A percentile compares a stretch with the other conserved stretches of the same genome.
These are phyloP conservation scores for Perca schrenkii DNA, from an alignment of 2,113 vertebrate genomes.

Conservation along the genomic window DNA sequence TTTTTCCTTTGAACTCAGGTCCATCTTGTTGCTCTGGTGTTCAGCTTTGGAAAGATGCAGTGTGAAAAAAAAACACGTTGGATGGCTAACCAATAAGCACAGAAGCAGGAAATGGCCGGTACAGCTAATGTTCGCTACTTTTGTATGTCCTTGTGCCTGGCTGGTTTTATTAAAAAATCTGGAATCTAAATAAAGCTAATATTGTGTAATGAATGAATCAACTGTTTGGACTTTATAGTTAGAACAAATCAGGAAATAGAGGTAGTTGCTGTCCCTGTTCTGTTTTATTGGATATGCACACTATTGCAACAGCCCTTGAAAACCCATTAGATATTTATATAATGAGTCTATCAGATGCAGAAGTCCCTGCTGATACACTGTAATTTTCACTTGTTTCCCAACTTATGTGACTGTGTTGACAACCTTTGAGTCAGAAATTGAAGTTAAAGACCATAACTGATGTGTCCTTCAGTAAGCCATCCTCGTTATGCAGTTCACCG, in stretches of 20 bases:
- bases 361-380: not conserved
- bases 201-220: slow-evolving; percentile 33
- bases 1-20: slow-evolving; percentile 19
- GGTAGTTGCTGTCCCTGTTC: not conserved
- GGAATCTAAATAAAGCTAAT: slow-evolving; percentile 33
- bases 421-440: not conserved
- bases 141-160: slow-evolving; percentile 22
- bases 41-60: slow-evolving; percentile 12
- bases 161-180: slow-evolving; percentile 50
- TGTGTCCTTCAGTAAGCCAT: not conserved
- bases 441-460: slow-evolving; percentile 33
- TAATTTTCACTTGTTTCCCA: slow-evolving; percentile 26
- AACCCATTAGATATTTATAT: slow-evolving; percentile 40
- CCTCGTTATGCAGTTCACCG: not conserved
- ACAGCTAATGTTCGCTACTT: not conserved
- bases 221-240: slow-evolving; percentile 33
- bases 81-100: not conserved
- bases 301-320: slow-evolving; percentile 30
- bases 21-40: not conserved
- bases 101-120: slow-evolving; percentile 27
- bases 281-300: slow-evolving; percentile 10
- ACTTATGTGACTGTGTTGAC: slow-evolving; percentile 27
- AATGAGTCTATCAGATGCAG: slow-evolving; percentile 38
- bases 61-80: not conserved
- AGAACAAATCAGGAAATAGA: slow-evolving; percentile 19